phyloP scores from a whole-genome alignment of 2,797 vertebrate species.

The Eulemur rubriventer region DNA sequence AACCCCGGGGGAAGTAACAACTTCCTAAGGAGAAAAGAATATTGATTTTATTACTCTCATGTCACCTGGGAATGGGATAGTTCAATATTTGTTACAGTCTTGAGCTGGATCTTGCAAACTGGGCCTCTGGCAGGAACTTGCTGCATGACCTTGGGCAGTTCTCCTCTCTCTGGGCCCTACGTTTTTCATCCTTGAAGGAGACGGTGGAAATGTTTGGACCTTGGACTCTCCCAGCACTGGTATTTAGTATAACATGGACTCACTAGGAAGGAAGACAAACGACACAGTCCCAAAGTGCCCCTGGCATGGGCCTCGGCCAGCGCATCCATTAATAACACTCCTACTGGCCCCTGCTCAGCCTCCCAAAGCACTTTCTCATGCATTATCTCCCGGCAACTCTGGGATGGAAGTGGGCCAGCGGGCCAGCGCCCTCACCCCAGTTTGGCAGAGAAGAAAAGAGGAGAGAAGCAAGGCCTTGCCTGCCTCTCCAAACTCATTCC shows the following conservation, averaged over 20 bases:
- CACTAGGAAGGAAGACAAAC: background rate
- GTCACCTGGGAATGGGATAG: background rate
- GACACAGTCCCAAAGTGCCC: background rate
- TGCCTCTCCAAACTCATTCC: background rate
- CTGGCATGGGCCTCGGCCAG: slow-evolving; percentile 1
- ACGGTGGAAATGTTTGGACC: background rate
- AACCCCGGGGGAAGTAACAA: background rate
- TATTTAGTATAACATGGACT: background rate
- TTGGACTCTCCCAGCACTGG: background rate
- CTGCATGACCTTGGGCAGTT: background rate
- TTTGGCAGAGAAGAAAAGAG: background rate
- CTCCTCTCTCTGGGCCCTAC: background rate
- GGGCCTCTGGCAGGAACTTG: background rate
- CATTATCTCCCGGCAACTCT: background rate
- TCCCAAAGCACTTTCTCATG: background rate
- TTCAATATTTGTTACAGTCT: background rate
- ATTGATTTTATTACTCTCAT: background rate
- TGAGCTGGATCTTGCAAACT: background rate
- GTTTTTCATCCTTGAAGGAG: background rate
- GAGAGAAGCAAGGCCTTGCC: background rate
- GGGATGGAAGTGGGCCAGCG: background rate
- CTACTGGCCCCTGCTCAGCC: background rate
- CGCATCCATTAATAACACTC: background rate
- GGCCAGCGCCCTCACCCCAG: background rate
- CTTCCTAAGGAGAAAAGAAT: background rate